These are phyloP conservation scores for Villa cingulata DNA, from an alignment of 2,888 invertebrate genomes.

Conservation along the genomic window DNA sequence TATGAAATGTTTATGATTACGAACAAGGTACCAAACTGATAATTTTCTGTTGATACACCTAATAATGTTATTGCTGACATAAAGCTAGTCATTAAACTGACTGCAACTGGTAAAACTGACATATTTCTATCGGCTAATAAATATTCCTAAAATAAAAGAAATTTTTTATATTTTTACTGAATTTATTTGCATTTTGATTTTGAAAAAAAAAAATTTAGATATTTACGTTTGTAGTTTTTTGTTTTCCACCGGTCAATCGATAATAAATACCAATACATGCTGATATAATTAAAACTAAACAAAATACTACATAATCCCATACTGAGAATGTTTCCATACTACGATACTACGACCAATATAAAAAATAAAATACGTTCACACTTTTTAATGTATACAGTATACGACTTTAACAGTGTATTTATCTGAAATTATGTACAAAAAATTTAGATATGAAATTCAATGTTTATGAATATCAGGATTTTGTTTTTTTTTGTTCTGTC, in stretches of 20 bases:
- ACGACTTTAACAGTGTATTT: too few species aligned
- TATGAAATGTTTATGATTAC: conserved; percentile 64
- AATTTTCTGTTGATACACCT: conserved; percentile 81
- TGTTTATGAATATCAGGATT: too few species aligned
- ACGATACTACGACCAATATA: too few species aligned
- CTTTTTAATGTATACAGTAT: too few species aligned
- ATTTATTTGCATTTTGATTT: not conserved
- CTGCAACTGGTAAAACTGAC: conserved; percentile 66
- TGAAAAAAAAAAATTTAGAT: not conserved
- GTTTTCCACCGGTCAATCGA: conserved; percentile 70
- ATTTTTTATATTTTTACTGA: not conserved
- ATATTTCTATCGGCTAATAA: conserved; percentile 69
- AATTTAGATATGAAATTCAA: too few species aligned
- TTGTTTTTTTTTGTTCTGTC: too few species aligned
- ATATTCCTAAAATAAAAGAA: conserved; percentile 49
- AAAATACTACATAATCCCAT: conserved; percentile 67
- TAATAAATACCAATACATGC: conserved; percentile 71
- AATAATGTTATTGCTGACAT: conserved; percentile 82
- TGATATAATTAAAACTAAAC: conserved; percentile 53
- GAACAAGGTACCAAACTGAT: conserved; percentile 70
- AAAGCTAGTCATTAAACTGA: conserved; percentile 86
- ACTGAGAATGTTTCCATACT: conserved; percentile 39
- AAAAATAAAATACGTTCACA: too few species aligned
- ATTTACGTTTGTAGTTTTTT: conserved; percentile 62
- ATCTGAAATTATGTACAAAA: too few species aligned